Evolutionary conservation across 2,113 vertebrate genomes (phyloP), one percentile per base, ranked within the genome.

Genomic region (Meriones unguiculatus): DNA sequence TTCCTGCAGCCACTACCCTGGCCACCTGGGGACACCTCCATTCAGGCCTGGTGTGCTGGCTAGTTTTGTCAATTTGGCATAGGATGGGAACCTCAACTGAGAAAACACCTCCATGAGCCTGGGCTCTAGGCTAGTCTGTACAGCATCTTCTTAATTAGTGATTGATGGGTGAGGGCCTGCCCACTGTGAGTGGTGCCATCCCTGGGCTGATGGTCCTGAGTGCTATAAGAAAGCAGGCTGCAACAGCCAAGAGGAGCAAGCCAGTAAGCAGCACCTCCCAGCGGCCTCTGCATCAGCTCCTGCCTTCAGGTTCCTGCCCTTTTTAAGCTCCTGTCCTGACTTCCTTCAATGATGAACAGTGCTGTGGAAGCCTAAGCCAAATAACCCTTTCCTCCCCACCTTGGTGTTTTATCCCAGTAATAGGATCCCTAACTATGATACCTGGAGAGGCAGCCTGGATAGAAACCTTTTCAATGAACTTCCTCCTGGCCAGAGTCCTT

Each of bases 1-100:
- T 0, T n/a, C 89, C 73, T 17, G 7, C 1, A 0, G 10, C 2
- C 2, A 18, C 59, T 10, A 0, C 65, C 59, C 64, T 25, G 8
- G 15, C 14, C 59, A 52, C 15, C 62, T 10, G 8, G 25, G 17
- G 25, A 54, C 6, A 25, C 65, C 52, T 65, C 41, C 4, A 0
- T 77, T 65, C 41, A 38, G 10, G 46, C 18, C 20, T 41, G n/a
- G 59, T 41, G 59, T 50, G 41, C 75, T 50, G 25, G 24, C 41
- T 50, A 30, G 41, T 64, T 64, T 41, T 17, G 59, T 64, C 24
- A 22, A 64, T 41, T 30, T 64, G n/a, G 11, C 62, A 41, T 10
- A 64, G 81, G 38, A 46, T 25, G 38, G n/a, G n/a, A 41, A 10
- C 59, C 59, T 41, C 80, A 46, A 9, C 41, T 25, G 59, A 30